Conservation (phyloP, 2,888 invertebrate species). For the Conomelus anceps region DNA sequence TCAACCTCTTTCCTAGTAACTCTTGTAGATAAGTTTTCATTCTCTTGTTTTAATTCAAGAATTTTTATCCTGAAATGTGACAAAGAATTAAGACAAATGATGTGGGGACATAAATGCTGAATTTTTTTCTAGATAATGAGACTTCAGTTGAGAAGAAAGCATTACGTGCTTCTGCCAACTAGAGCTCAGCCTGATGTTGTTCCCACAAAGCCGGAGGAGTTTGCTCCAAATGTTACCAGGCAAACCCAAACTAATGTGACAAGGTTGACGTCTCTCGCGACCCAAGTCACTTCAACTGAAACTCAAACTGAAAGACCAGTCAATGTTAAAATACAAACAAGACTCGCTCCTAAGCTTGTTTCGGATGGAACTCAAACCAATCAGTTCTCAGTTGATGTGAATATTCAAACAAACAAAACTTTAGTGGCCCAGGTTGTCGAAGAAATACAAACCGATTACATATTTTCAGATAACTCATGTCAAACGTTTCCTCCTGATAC, state of each 20-base stretch:
- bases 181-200: constrained; percentile 17
- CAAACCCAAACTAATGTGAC: constrained; percentile 25
- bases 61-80: neutral
- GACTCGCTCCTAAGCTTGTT: neutral
- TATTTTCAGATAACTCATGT: neutral
- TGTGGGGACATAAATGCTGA: neutral
- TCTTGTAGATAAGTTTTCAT: too few relatives aligned
- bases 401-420: neutral
- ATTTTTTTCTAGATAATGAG: constrained; percentile 28
- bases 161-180: constrained; percentile 3
- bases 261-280: constrained; percentile 23
- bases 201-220: constrained; percentile 17
- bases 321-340: constrained; percentile 14
- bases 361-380: constrained; percentile 2
- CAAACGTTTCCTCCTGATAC: neutral
- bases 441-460: constrained; percentile 2
- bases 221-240: constrained; percentile 14
- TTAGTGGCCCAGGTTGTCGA: neutral
- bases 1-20: too few relatives aligned
- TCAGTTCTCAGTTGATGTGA: neutral
- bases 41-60: too few relatives aligned
- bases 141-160: constrained; percentile 29
- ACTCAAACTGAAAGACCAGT: constrained; percentile 27
- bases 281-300: constrained; percentile 22
- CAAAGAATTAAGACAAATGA: neutral